A percentile compares a stretch with the other conserved stretches of the same genome.
These are phyloP conservation scores for Anguilla pacifica DNA, from an alignment of 2,797 vertebrate species.

Conservation along the genomic window DNA sequence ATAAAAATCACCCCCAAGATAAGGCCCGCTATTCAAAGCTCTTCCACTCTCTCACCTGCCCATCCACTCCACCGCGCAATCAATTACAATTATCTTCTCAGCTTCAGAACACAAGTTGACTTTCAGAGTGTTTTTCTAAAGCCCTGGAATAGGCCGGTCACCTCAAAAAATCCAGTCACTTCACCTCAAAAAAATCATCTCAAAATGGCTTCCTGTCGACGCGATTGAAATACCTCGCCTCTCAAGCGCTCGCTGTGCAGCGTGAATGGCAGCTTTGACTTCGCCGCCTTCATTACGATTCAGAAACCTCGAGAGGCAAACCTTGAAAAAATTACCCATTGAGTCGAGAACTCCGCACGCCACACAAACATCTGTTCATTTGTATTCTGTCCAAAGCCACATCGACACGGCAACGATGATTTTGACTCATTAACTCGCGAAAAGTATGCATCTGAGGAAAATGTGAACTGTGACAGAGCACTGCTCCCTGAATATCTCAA, in stretches of 20 bases:
- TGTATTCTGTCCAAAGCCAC: not conserved
- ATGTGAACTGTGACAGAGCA: not conserved
- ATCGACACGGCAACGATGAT: not conserved
- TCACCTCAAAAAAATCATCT: not conserved
- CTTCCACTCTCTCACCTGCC: conserved; percentile 1
- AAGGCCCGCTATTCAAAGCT: conserved; percentile 27
- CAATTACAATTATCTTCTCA: conserved; percentile 38
- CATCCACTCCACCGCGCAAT: conserved; percentile 19
- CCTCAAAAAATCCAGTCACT: not conserved
- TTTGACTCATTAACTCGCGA: conserved; percentile 13
- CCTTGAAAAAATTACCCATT: not conserved
- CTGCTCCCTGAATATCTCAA: not conserved
- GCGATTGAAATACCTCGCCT: not conserved
- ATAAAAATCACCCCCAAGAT: conserved; percentile 27
- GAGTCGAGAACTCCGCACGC: conserved; percentile 13
- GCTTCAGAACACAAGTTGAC: conserved; percentile 16
- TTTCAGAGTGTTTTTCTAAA: conserved; percentile 19
- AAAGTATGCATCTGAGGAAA: not conserved
- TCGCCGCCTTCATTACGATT: conserved; percentile 7
- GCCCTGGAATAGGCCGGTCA: not conserved
- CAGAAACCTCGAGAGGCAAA: conserved; percentile 8
- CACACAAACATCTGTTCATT: conserved; percentile 1
- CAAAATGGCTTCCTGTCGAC: not conserved
- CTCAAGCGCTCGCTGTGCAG: not conserved
- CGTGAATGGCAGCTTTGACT: conserved; percentile 3